Evolutionary conservation across 1,140 invertebrate species (phyloP).

Genomic region (Macrobrachium nipponense): DNA sequence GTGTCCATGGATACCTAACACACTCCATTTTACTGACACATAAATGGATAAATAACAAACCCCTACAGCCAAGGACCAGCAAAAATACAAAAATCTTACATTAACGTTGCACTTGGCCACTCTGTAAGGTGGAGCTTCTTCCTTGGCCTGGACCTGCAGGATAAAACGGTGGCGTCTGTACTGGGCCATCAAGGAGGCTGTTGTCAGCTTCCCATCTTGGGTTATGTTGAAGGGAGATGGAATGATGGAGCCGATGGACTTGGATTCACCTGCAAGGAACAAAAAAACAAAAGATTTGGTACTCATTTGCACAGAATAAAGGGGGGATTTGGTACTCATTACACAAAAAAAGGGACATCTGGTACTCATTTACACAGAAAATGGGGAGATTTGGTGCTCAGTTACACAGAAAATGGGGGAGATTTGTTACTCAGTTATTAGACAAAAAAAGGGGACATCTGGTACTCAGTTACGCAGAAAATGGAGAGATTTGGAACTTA

Average conservation of each 20-base stretch:
- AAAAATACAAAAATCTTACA: slow-evolving; percentile 72
- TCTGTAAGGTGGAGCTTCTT: slow-evolving; percentile 82
- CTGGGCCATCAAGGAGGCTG: slow-evolving; percentile 83
- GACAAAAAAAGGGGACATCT: no score
- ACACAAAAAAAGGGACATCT: no score
- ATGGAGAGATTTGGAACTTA: no score
- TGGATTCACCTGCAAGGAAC: slow-evolving; percentile 49
- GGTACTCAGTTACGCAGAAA: no score
- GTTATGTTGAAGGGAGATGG: slow-evolving; percentile 86
- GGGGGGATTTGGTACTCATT: no score
- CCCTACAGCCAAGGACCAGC: slow-evolving; percentile 15
- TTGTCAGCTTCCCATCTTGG: slow-evolving; percentile 78
- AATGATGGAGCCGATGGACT: slow-evolving; percentile 85
- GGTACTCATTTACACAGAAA: no score
- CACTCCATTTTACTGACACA: no score
- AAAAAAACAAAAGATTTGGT: neutral
- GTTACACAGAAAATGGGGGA: no score
- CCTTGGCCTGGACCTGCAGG: slow-evolving; percentile 84
- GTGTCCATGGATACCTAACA: no score
- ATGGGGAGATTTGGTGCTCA: no score
- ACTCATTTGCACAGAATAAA: no score
- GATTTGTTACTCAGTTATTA: no score
- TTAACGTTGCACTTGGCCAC: slow-evolving; percentile 81
- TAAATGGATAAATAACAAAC: neutral
- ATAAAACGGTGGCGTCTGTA: slow-evolving; percentile 89